Percentiles rank a stretch among this genome's conserved stretches.
These are phyloP conservation scores for Sebastes itinus DNA, from an alignment of 2,797 vertebrate species.

Conservation along the genomic window DNA sequence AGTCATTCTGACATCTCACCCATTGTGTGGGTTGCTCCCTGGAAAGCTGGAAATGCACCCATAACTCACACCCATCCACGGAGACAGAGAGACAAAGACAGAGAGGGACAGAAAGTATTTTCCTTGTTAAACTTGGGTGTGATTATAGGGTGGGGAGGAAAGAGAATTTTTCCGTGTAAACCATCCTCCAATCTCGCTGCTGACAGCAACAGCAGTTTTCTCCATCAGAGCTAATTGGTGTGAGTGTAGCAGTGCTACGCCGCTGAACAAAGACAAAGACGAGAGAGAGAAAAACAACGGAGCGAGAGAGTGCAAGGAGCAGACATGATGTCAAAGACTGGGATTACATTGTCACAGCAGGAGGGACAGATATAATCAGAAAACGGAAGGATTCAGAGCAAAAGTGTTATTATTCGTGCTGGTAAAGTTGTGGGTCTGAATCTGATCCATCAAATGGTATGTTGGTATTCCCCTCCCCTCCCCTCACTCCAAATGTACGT, in stretches of 20 bases:
- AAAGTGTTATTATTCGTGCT: not conserved
- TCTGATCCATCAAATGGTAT: not conserved
- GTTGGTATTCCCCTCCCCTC: not conserved
- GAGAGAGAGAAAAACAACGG: not conserved
- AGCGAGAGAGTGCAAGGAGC: not conserved
- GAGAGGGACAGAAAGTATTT: conserved; percentile 37
- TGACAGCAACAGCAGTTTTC: conserved; percentile 52
- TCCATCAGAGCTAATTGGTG: conserved; percentile 53
- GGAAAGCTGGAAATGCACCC: conserved; percentile 46
- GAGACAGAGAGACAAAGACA: conserved; percentile 30
- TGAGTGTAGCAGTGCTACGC: conserved; percentile 7
- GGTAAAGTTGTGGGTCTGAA: conserved; percentile 7
- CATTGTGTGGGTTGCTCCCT: conserved; percentile 52
- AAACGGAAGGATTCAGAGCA: not conserved
- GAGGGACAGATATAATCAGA: conserved; percentile 20
- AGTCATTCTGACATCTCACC: conserved; percentile 17
- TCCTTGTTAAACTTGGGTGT: conserved; percentile 51
- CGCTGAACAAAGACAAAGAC: conserved; percentile 4
- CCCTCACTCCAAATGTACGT: not conserved
- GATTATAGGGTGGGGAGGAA: conserved; percentile 59
- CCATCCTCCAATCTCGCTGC: conserved; percentile 19
- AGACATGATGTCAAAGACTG: not conserved
- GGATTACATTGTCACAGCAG: conserved; percentile 16
- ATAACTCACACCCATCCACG: conserved; percentile 47
- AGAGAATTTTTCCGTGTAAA: conserved; percentile 53